A percentile compares a stretch with the other conserved stretches of the same genome.
Conservation (phyloP, 2,113 vertebrate species). For the Platysteira castanea region DNA sequence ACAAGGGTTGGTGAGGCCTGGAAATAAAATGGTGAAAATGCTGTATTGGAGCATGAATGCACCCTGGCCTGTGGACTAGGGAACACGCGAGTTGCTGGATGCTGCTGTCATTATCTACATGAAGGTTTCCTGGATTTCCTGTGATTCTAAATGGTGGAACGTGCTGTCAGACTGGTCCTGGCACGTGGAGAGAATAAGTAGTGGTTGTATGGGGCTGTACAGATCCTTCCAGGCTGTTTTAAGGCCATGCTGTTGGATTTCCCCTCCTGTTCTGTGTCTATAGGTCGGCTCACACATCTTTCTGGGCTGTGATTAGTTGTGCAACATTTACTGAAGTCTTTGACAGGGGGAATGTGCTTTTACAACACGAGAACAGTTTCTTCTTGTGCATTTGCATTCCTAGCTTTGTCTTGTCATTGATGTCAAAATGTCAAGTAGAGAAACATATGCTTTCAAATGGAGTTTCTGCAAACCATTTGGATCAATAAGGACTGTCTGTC, state of each 20-base stretch:
- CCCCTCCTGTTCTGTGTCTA: not conserved
- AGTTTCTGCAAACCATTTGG: constrained; percentile 39
- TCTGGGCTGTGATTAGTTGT: not conserved
- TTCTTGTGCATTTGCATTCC: not conserved
- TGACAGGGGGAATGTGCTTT: not conserved
- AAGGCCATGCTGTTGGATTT: not conserved
- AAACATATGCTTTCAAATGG: constrained; percentile 31
- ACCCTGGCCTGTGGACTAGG: rapidly evolving
- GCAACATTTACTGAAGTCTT: not conserved
- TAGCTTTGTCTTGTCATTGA: not conserved
- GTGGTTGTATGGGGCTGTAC: rapidly evolving
- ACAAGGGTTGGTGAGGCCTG: not conserved
- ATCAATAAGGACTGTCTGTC: constrained; percentile 32
- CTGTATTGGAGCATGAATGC: not conserved
- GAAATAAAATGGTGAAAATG: not conserved
- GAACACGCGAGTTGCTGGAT: not conserved
- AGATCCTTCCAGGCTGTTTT: not conserved
- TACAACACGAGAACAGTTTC: not conserved
- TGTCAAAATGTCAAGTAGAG: constrained; percentile 21
- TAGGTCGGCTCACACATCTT: not conserved
- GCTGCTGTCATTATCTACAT: not conserved
- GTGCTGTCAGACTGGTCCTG: not conserved
- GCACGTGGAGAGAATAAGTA: rapidly evolving
- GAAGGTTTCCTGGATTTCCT: not conserved
- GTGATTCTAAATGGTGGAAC: rapidly evolving